Evolutionary conservation across 1,140 invertebrate species (phyloP), one percentile per base, ranked within the genome.

Genomic region (Lysiphlebus fabarum): DNA sequence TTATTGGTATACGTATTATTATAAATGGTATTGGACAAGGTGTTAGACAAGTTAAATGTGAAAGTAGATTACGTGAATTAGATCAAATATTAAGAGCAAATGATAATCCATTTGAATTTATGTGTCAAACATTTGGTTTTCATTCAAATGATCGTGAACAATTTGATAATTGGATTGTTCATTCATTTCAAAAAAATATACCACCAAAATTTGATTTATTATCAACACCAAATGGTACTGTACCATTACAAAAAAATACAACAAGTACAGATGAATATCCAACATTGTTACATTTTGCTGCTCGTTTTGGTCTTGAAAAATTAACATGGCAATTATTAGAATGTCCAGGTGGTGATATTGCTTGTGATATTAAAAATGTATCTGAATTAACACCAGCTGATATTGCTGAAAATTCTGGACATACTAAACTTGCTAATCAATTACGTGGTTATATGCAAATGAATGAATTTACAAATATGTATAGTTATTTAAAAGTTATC

Each of bases 271-370:
- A 92, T 72, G 90, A 93, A 69, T 89, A 90, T 69, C 93, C 93
- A 2, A 95, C 92, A 0, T 72, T 95, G 26, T 78, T 96, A 7
- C 93, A 96, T 71, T 95, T 94, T 74, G 88, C 92, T 1, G 91
- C 91, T 1, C 84, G 87, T 53, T 93, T 91, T 73, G 92, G 92
- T 0, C 77, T 95, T 50, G 89, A 92, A 70, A 87, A 90, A 61
- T 79, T 95, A 7, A 87, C 88, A 40, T 89, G 90, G 82, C 87
- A 88, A 68, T 74, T 96, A 34, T 73, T 95, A 61, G 91, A 95
- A 63, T 91, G 89, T 72, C 90, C 91, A 0, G 91, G 90, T 1
- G 89, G 90, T 6, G 87, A 89, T 57, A 79, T 85, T 0, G 91
- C 91, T 0, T 89, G 88, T 63, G 87, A 89, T n/a, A 78, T 92